Conservation (phyloP, 2,888 invertebrate genomes). For the Invenusta paracnida region DNA sequence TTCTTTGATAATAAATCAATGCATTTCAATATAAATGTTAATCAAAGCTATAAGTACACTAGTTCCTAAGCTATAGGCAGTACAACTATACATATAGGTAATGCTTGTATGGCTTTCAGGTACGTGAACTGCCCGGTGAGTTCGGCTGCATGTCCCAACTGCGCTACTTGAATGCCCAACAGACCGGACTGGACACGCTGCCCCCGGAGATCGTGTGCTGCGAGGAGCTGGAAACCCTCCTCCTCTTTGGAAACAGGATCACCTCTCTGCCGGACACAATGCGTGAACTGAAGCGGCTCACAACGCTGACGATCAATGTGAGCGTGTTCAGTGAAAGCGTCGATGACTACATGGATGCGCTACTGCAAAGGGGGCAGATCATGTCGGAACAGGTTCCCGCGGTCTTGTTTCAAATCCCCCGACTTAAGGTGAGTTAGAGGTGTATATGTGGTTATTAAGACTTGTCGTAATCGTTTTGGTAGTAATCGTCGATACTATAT, state of each 20-base stretch:
- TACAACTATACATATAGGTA: slow-evolving; percentile 34
- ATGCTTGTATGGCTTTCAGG: neutral
- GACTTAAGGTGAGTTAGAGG: slow-evolving; percentile 48
- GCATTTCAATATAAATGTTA: no score
- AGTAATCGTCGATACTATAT: no score
- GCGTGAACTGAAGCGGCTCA: slow-evolving; percentile 55
- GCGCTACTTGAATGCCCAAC: slow-evolving; percentile 55
- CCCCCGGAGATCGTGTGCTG: slow-evolving; percentile 61
- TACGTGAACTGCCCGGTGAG: slow-evolving; percentile 48
- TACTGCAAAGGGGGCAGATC: slow-evolving; percentile 57
- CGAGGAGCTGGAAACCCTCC: slow-evolving; percentile 57
- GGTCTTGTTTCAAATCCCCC: slow-evolving; percentile 58
- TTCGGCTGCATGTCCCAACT: slow-evolving; percentile 55
- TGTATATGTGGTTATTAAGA: neutral
- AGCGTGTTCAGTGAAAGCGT: slow-evolving; percentile 55
- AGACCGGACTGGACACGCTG: slow-evolving; percentile 57
- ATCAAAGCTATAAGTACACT: no score
- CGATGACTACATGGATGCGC: slow-evolving; percentile 56
- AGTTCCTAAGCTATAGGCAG: no score
- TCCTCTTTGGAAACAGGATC: slow-evolving; percentile 59
- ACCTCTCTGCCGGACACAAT: slow-evolving; percentile 59
- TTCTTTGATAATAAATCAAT: no score
- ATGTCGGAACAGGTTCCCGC: slow-evolving; percentile 59
- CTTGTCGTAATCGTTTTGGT: no score
- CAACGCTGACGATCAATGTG: slow-evolving; percentile 55